Evolutionary conservation across 2,797 vertebrate genomes (phyloP).

Genomic region (Philypnodon macrostomus): DNA sequence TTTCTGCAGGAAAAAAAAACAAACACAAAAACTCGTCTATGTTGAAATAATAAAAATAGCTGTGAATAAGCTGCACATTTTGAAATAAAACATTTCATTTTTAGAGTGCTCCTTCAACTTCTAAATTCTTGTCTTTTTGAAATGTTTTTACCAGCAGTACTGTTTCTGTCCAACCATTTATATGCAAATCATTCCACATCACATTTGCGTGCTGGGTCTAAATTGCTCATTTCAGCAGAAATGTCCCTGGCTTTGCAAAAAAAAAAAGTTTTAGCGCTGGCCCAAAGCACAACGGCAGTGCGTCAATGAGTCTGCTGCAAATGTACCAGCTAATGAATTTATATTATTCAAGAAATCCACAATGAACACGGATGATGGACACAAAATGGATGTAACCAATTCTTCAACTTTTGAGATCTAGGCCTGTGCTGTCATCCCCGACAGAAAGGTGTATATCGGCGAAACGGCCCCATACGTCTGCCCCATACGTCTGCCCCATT

Average conservation of each 20-base stretch:
- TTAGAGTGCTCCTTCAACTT: neutral
- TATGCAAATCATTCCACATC: conserved; percentile 13
- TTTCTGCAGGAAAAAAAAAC: no score
- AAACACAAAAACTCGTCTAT: no score
- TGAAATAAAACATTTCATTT: neutral
- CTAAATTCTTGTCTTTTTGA: neutral
- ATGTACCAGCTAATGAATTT: conserved; percentile 4
- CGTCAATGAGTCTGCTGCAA: neutral
- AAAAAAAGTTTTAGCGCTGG: neutral
- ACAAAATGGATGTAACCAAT: conserved; percentile 4
- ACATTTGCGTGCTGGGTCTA: neutral
- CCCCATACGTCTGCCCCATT: no score
- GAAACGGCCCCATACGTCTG: no score
- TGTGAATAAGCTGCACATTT: no score
- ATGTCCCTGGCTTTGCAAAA: conserved; percentile 5
- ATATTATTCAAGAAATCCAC: neutral
- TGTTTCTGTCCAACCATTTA: conserved; percentile 6
- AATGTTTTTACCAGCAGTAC: conserved; percentile 9
- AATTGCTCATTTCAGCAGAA: conserved; percentile 22
- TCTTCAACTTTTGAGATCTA: neutral
- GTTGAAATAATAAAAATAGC: no score
- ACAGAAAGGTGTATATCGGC: no score
- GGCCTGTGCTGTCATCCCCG: no score
- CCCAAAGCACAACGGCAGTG: neutral
- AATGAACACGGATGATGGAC: neutral